Conservation (phyloP, 2,113 vertebrate genomes). For the Oceanites oceanicus region DNA sequence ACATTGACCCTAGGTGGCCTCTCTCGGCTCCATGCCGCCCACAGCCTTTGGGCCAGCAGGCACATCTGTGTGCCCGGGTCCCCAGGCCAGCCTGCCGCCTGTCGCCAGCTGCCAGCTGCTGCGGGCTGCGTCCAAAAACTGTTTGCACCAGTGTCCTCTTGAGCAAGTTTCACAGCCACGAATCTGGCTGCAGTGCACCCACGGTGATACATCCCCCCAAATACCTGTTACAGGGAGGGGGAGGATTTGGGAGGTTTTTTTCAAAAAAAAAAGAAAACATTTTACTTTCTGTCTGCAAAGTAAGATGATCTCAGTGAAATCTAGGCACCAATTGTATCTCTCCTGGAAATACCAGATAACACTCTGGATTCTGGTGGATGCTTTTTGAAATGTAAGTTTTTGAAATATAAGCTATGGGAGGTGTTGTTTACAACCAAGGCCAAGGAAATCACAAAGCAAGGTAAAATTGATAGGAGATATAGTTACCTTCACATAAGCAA, state of each 20-base stretch:
- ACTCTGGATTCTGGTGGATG: not conserved
- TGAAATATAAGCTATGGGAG: not conserved
- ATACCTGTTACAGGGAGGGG: not conserved
- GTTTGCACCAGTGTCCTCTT: not conserved
- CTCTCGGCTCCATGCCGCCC: fast-evolving
- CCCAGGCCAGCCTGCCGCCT: fast-evolving
- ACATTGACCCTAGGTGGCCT: fast-evolving
- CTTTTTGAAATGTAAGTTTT: not conserved
- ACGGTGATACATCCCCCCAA: fast-evolving
- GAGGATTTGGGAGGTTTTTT: not conserved
- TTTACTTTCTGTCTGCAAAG: not conserved
- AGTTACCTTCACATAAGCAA: not conserved
- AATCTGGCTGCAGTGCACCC: not conserved
- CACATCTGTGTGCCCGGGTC: fast-evolving
- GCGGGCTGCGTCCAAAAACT: not conserved
- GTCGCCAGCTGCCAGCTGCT: not conserved
- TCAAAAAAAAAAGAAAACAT: not conserved
- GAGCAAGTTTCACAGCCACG: not conserved
- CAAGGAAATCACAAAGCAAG: not conserved
- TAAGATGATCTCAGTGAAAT: not conserved
- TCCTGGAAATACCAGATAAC: not conserved
- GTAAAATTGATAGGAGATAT: not conserved
- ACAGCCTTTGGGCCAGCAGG: not conserved
- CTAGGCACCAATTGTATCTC: not conserved
- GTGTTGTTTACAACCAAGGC: not conserved